phyloP scores from a whole-genome alignment of 2,888 invertebrate genomes.

The Aricia artaxerxes region DNA sequence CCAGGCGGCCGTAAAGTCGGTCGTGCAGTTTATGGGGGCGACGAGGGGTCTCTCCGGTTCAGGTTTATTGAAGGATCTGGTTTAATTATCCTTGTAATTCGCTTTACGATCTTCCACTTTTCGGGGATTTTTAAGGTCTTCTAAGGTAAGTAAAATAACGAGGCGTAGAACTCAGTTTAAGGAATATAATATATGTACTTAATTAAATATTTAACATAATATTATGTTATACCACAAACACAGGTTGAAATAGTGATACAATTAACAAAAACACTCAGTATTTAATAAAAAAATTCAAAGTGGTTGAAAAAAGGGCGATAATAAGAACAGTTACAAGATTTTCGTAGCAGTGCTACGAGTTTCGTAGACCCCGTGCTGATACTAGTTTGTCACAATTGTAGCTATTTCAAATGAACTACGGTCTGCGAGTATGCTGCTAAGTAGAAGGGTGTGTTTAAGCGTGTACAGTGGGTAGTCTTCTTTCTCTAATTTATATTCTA shows the following conservation, averaged over 20 bases:
- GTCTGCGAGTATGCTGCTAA: not conserved
- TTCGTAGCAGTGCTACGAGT: not conserved
- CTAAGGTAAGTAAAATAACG: too few species aligned
- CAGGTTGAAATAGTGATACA: not conserved
- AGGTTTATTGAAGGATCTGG: constrained; percentile 33
- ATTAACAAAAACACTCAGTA: not conserved
- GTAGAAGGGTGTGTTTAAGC: not conserved
- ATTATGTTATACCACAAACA: too few species aligned
- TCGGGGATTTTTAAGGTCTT: not conserved
- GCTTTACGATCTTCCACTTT: not conserved
- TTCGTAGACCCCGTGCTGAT: not conserved
- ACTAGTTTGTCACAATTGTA: not conserved
- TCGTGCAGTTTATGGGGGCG: constrained; percentile 41
- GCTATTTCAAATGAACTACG: not conserved
- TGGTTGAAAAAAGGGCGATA: not conserved
- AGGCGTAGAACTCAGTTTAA: too few species aligned
- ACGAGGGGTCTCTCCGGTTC: constrained; percentile 38
- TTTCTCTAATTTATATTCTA: not conserved
- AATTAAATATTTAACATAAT: too few species aligned
- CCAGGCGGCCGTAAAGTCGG: constrained; percentile 18
- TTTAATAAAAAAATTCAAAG: not conserved
- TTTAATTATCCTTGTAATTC: constrained; percentile 18
- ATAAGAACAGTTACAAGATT: not conserved
- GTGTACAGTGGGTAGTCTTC: not conserved
- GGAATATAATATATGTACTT: too few species aligned